Evolutionary conservation across 2,888 invertebrate species (phyloP), one percentile per base, ranked within the genome.

Genomic region (Heliconius hortense): DNA sequence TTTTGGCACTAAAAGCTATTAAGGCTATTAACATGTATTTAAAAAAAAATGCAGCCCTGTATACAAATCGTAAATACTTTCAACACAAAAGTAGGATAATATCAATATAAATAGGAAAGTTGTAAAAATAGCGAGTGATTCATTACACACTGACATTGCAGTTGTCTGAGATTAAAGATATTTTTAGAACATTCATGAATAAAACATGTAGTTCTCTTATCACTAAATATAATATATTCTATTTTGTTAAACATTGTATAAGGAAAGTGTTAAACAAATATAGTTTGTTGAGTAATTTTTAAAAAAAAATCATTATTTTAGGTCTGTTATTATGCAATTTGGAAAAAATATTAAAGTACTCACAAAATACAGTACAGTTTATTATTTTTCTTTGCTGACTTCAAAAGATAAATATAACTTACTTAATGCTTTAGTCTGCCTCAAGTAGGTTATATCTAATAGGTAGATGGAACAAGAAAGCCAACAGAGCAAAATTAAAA

Each of bases 41-140:
- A 2, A 0, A 53, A 53, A 53, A 21, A 3, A 8, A 53, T 0
- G 31, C 31, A 35, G 8, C 8, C 53, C 56, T 56, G 21, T 56
- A 56, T 10, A 56, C 56, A 56, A 56, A 56, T 56, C 31, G n/a
- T 35, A 11, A 48, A 26, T 24, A 18, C 26, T 26, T 48, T 8
- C 26, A 21, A 26, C 48, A 68, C 18, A 28, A 31, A 21, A 69
- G 48, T 69, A 56, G 31, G 11, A 28, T 69, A 69, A 48, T 56
- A 69, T 69, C 26, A 48, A 53, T 69, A 68, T 13, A 68, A 69
- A 69, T 31, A 59, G 56, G 24, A 56, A 18, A 59, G 39, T 60
- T 71, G 43, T 66, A 63, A 75, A 75, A 71, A 74, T 74, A 74
- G 48, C 24, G 15, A 39, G 68, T 76, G 75, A 76, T 69, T 76